These are phyloP conservation scores for Rhineura floridana DNA, from an alignment of 2,113 vertebrate genomes.

Conservation along the genomic window DNA sequence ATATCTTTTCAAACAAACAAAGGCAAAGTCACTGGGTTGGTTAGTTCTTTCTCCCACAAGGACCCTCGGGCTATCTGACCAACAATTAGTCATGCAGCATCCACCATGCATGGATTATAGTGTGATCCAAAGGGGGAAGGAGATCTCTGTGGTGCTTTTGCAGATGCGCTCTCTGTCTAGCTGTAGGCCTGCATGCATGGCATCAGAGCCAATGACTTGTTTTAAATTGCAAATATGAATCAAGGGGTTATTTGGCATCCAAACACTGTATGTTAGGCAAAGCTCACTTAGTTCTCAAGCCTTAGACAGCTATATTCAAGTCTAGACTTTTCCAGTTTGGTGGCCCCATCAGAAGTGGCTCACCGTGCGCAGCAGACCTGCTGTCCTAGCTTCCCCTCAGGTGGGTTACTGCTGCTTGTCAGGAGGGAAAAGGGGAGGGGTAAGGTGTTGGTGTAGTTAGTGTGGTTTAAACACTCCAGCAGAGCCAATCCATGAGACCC, in stretches of 20 bases:
- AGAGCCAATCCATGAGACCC: no score
- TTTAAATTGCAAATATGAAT: not conserved
- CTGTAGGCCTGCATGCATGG: not conserved
- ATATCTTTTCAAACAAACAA: not conserved
- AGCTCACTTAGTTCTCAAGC: not conserved
- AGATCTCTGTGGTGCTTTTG: not conserved
- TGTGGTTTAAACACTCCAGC: no score
- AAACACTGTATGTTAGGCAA: not conserved
- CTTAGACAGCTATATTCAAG: no score
- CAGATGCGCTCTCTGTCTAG: not conserved
- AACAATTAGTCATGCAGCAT: slow-evolving; percentile 40
- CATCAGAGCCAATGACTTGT: not conserved
- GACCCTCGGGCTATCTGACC: slow-evolving; percentile 30
- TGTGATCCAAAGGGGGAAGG: not conserved
- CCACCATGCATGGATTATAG: not conserved
- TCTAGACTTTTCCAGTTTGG: no score
- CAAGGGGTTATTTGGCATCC: not conserved
- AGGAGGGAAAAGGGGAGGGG: no score
- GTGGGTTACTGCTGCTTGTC: no score
- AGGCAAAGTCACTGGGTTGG: not conserved
- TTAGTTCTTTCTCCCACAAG: slow-evolving; percentile 27
- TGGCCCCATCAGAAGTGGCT: no score
- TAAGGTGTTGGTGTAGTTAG: no score
- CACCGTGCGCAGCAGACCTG: no score
- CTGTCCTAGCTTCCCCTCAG: no score